Base-by-base conservation (phyloP, 2,113 vertebrate genomes). In the Lutjanus erythropterus region DNA sequence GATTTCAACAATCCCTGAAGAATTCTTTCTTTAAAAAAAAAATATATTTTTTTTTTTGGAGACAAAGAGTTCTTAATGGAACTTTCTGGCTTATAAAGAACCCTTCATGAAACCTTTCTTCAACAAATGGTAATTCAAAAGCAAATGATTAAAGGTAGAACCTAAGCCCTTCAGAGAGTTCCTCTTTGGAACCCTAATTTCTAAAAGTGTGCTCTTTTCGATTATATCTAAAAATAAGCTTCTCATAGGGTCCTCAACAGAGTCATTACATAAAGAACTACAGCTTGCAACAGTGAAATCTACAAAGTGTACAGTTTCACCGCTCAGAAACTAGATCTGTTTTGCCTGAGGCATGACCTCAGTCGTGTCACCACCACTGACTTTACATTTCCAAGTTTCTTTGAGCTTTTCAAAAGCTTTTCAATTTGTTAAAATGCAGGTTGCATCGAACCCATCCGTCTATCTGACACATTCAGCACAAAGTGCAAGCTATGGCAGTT, bases 261-360 rank as follows among this genome's bases (percentile, higher is more conserved):
- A 44, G 37, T 42, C 33, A 23, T 53, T 25, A 46, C 56, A 49
- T 18, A 23, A 53, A 79, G 52, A 46, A 15, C n/a, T n/a, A n/a
- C 37, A 15, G 31, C 29, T 23, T 37, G n/a, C 47, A 49, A 21
- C 33, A 61, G 56, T 50, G 55, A 76, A 62, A 75, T 53, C 31
- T 9, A 10, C 9, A 7, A 2, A 21, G 67, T 69, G n/a, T 46
- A 19, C 18, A 61, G 73, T 83, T 73, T 61, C 68, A 62, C 47
- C 44, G 4, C 50, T 49, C 21, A 10, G 64, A 84, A 75, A 83
- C 61, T 21, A 47, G 47, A 88, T 74, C 69, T 33, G 29, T 25
- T 33, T 41, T n/a, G 37, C 33, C 55, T 53, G 16, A 25, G 37
- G 58, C 29, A 9, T 16, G 39, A 68, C 65, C 52, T 67, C 15